Conservation (phyloP, 2,113 vertebrate species). For the Mastomys coucha region DNA sequence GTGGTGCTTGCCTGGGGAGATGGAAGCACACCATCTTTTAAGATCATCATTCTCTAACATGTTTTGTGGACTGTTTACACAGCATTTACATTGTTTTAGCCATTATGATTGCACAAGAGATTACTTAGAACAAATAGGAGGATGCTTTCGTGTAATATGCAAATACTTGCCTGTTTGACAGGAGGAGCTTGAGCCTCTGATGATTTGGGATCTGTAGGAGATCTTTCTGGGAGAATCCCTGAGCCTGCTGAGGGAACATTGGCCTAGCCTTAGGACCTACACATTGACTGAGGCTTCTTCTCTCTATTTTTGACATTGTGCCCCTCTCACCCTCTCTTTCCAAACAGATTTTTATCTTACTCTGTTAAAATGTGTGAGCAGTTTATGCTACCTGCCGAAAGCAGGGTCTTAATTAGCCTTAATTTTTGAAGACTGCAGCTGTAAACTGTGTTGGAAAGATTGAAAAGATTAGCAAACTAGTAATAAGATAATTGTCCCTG, state of each 20-base stretch:
- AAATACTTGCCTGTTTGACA: neutral
- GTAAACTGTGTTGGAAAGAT: constrained; percentile 75
- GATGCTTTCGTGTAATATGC: too few species aligned
- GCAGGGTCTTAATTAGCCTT: constrained; percentile 50
- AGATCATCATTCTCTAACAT: neutral
- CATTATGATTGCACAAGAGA: neutral
- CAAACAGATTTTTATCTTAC: neutral
- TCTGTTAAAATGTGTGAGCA: neutral
- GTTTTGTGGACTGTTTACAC: neutral
- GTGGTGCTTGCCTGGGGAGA: neutral
- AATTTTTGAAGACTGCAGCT: constrained; percentile 80
- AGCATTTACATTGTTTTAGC: neutral
- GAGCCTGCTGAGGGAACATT: too few species aligned
- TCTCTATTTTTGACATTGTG: constrained; percentile 14
- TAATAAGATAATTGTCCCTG: constrained; percentile 83
- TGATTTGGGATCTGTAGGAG: neutral
- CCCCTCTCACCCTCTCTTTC: neutral
- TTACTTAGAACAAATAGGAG: neutral
- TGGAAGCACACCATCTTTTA: neutral
- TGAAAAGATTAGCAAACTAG: constrained; percentile 76
- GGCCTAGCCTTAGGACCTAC: neutral
- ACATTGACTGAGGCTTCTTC: neutral
- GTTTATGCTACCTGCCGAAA: constrained; percentile 65
- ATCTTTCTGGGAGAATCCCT: neutral
- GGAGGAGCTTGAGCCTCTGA: neutral